A percentile compares a stretch with the other conserved stretches of the same genome.
Evolutionary conservation across 2,888 invertebrate genomes (phyloP).

Genomic region (Ganaspis brasiliensis): DNA sequence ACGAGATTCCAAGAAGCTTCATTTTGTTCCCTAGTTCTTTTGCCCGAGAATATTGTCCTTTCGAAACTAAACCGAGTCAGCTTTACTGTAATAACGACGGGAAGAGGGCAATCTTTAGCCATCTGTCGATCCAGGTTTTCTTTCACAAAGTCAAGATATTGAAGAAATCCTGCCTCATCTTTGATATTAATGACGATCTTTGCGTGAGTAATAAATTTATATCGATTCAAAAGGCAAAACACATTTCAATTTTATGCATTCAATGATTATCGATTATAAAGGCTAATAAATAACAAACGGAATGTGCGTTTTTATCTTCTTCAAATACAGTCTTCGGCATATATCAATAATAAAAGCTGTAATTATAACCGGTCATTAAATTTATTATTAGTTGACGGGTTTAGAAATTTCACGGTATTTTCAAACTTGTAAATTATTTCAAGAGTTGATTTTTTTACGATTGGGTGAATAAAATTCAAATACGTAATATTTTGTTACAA

Average conservation of each 20-base stretch:
- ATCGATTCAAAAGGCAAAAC: constrained; percentile 7
- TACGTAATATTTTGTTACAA: too few relatives aligned
- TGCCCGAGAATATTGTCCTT: constrained; percentile 26
- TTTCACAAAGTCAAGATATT: constrained; percentile 3
- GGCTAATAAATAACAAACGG: constrained; percentile 11
- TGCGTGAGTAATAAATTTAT: background rate
- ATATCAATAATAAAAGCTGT: background rate
- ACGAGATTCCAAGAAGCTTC: constrained; percentile 9
- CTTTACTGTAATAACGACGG: constrained; percentile 66
- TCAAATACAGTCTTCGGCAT: background rate
- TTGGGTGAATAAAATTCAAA: too few relatives aligned
- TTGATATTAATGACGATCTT: constrained; percentile 11
- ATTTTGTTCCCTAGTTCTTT: constrained; percentile 1
- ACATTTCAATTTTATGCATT: constrained; percentile 26
- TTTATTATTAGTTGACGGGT: background rate
- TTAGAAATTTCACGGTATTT: background rate
- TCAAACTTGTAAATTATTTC: too few relatives aligned
- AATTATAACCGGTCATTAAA: constrained; percentile 9
- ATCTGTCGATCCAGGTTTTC: constrained; percentile 65
- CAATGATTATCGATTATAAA: constrained; percentile 16
- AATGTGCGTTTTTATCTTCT: background rate
- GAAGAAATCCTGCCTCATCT: constrained; percentile 22
- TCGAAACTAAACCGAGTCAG: constrained; percentile 22
- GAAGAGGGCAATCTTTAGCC: constrained; percentile 72
- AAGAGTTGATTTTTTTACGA: too few relatives aligned